phyloP scores from a whole-genome alignment of 2,113 vertebrate species.

The Gallinago media region DNA sequence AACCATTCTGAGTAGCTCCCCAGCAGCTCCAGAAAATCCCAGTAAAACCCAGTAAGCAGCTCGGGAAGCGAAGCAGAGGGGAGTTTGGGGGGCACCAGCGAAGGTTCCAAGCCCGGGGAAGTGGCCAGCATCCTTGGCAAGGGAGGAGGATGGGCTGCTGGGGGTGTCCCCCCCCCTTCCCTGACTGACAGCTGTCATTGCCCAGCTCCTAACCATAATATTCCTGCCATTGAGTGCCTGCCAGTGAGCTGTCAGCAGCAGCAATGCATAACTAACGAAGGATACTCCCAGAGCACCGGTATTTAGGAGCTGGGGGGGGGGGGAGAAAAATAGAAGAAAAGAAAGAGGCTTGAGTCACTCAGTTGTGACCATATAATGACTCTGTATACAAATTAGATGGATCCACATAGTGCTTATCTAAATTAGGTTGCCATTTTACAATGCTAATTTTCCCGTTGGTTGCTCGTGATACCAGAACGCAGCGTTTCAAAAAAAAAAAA shows the following conservation, averaged over 20 bases:
- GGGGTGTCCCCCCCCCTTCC: background rate
- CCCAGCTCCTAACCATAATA: background rate
- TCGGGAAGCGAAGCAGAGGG: accelerated
- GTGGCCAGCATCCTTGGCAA: background rate
- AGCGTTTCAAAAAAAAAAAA: background rate
- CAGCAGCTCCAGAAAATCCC: background rate
- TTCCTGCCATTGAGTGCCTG: background rate
- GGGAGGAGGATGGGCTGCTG: background rate
- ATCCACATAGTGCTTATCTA: conserved; percentile 57
- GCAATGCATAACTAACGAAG: background rate
- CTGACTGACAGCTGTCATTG: background rate
- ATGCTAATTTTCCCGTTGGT: conserved; percentile 60
- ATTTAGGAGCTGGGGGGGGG: accelerated
- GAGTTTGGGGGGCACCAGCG: accelerated
- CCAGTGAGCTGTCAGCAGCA: background rate
- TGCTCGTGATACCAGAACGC: background rate
- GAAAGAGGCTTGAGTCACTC: background rate
- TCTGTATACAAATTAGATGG: conserved; percentile 65
- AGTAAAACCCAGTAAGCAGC: accelerated
- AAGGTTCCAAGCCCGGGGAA: background rate
- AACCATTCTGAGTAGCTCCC: background rate
- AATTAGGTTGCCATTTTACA: conserved; percentile 66
- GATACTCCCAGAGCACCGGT: background rate
- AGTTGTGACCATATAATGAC: conserved; percentile 57
- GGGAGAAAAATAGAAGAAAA: background rate